phyloP scores from a whole-genome alignment of 1,140 invertebrate genomes.

The Semibalanus balanoides region DNA sequence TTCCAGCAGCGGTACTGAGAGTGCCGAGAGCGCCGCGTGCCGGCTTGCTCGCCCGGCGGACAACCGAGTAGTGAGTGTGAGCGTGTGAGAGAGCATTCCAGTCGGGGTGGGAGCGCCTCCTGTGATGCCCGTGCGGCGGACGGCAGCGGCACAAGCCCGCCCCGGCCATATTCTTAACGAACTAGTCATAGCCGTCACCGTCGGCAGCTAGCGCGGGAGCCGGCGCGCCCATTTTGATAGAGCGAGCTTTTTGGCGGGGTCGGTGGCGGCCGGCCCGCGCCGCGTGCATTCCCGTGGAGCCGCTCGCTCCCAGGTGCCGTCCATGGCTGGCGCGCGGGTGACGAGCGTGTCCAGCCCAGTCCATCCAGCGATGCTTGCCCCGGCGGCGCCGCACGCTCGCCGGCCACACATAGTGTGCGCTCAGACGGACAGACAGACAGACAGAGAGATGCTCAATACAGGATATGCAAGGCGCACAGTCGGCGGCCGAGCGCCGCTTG shows the following conservation, averaged over 20 bases:
- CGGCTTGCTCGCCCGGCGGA: too few relatives aligned
- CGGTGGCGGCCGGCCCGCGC: too few relatives aligned
- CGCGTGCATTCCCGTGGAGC: too few relatives aligned
- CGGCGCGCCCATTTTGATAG: too few relatives aligned
- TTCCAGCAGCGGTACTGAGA: conserved; percentile 66
- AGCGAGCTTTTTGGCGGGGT: too few relatives aligned
- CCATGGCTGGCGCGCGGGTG: not conserved
- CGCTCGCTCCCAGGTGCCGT: not conserved
- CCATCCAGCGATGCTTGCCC: not conserved
- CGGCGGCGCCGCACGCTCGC: not conserved
- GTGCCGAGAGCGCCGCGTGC: too few relatives aligned
- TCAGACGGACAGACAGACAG: not conserved
- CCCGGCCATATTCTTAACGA: not conserved
- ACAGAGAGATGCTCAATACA: not conserved
- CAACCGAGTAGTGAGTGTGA: too few relatives aligned
- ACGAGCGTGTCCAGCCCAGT: not conserved
- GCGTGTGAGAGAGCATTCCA: not conserved
- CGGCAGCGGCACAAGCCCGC: too few relatives aligned
- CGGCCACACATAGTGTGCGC: too few relatives aligned
- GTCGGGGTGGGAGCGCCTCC: too few relatives aligned
- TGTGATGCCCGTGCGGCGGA: not conserved
- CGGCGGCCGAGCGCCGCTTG: too few relatives aligned
- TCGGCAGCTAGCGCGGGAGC: not conserved
- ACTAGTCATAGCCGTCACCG: not conserved
- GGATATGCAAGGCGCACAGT: not conserved